A percentile compares a stretch with the other conserved stretches of the same genome.
phyloP scores from a whole-genome alignment of 2,888 invertebrate species.

The Noctua janthina region DNA sequence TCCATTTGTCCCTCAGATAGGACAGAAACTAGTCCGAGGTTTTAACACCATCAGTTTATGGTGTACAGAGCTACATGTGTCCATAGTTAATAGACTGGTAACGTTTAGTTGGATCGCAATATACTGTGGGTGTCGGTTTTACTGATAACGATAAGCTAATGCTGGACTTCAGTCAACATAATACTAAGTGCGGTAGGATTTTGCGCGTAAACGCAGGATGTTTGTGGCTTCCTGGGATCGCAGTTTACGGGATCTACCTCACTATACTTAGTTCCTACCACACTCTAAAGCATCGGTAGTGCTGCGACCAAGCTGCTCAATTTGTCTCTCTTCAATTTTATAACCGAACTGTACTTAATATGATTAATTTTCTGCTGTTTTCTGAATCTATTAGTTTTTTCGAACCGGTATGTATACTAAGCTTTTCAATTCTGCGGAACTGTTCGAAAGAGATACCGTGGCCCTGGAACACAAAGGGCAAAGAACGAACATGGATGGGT shows the following conservation, averaged over 20 bases:
- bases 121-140: not conserved
- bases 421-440: too few species aligned
- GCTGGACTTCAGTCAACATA: not conserved
- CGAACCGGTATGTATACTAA: not conserved
- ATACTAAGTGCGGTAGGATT: slow-evolving; percentile 1
- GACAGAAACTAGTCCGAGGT: slow-evolving; percentile 66
- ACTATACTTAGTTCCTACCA: not conserved
- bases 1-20: slow-evolving; percentile 72
- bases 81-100: slow-evolving; percentile 46
- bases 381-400: not conserved
- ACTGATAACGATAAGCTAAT: slow-evolving; percentile 38
- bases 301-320: not conserved
- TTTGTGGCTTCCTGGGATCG: not conserved
- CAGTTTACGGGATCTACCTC: not conserved
- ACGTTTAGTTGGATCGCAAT: slow-evolving; percentile 9
- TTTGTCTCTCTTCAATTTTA: not conserved
- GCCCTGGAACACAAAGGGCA: too few species aligned
- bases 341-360: not conserved
- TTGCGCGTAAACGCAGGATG: not conserved
- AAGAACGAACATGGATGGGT: too few species aligned
- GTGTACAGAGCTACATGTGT: slow-evolving; percentile 44
- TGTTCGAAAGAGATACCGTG: too few species aligned
- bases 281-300: not conserved
- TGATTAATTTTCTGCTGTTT: not conserved
- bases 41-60: slow-evolving; percentile 60